A percentile compares a stretch with the other conserved stretches of the same genome.
Conservation (phyloP, 1,140 invertebrate species). For the Hycleus cichorii region DNA sequence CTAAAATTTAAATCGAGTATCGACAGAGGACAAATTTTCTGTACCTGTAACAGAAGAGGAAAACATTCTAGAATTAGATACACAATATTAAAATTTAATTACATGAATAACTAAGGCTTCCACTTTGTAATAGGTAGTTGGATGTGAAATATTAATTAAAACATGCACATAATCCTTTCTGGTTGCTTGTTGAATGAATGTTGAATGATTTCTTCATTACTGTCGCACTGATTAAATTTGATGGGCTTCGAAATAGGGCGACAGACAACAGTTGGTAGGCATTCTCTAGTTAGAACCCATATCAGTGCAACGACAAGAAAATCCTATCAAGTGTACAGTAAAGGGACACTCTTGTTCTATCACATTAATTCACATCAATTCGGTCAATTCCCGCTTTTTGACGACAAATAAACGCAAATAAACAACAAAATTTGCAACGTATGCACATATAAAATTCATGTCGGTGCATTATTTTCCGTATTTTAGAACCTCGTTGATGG, state of each 20-base stretch:
- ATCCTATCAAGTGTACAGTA: neutral
- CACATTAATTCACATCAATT: conserved; percentile 2
- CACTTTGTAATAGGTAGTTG: too few relatives aligned
- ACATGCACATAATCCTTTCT: conserved; percentile 4
- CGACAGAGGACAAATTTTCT: neutral
- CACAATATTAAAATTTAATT: too few relatives aligned
- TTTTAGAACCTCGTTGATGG: too few relatives aligned
- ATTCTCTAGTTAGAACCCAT: conserved; percentile 4
- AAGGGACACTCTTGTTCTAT: conserved; percentile 3
- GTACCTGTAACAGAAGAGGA: conserved; percentile 2
- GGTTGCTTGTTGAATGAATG: neutral
- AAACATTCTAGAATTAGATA: neutral
- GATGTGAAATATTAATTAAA: conserved; percentile 8
- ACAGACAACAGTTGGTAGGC: neutral
- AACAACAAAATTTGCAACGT: too few relatives aligned
- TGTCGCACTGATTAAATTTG: conserved; percentile 6
- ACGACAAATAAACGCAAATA: too few relatives aligned
- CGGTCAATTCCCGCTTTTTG: too few relatives aligned
- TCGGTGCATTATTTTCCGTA: conserved; percentile 8
- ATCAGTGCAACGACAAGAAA: conserved; percentile 8
- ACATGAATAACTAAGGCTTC: too few relatives aligned
- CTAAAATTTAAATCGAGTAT: too few relatives aligned
- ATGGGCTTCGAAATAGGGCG: conserved; percentile 1
- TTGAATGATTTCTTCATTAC: conserved; percentile 8
- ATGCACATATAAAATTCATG: neutral